Percentiles rank a stretch among this genome's conserved stretches.
Evolutionary conservation across 1,140 invertebrate species (phyloP).

Genomic region (Globodera rostochiensis): DNA sequence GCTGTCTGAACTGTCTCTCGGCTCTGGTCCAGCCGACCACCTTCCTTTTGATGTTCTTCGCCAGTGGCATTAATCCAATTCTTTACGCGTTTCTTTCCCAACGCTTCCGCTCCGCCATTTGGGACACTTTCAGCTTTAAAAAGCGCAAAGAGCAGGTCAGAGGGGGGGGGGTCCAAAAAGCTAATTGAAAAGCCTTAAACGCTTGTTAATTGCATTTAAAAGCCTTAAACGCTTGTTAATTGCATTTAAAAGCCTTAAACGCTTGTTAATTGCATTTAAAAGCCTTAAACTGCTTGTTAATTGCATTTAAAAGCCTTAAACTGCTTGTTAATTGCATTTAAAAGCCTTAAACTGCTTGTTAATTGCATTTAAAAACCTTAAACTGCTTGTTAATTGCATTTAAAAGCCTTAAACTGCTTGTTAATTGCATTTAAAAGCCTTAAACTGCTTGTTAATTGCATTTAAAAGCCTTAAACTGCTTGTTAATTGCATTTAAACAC

Average conservation of each 20-base stretch:
- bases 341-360: too few species aligned
- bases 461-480: background rate
- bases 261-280: too few species aligned
- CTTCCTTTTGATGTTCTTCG: constrained; percentile 57
- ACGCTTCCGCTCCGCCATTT: constrained; percentile 54
- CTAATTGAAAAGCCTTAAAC: background rate
- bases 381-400: background rate
- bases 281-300: too few species aligned
- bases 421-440: too few species aligned
- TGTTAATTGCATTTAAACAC: background rate
- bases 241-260: too few species aligned
- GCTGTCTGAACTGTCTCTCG: constrained; percentile 58
- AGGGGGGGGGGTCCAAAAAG: background rate
- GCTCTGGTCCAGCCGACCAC: constrained; percentile 58
- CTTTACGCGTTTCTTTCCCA: constrained; percentile 60
- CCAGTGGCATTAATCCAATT: constrained; percentile 58
- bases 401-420: background rate
- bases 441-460: too few species aligned
- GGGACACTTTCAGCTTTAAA: constrained; percentile 52
- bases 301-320: too few species aligned
- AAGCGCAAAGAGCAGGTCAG: constrained; percentile 51
- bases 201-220: too few species aligned
- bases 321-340: too few species aligned
- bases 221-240: too few species aligned
- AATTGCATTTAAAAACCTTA: background rate